Conservation (phyloP, 92 coral and sea anemone genomes). For the Actinernus sp. region DNA sequence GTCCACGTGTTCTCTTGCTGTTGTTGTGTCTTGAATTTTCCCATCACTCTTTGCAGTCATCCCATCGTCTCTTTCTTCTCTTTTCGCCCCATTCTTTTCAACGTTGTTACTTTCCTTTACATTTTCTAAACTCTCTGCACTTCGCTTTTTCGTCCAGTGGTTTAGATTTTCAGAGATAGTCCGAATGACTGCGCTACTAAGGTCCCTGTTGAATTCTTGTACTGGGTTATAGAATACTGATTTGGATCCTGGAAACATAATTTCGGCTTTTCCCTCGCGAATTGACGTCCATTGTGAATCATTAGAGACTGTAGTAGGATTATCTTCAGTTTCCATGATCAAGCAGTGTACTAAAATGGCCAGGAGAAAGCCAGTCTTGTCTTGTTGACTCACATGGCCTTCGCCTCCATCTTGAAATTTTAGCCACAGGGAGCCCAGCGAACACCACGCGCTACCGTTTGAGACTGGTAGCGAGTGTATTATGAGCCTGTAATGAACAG, state of each 20-base stretch:
- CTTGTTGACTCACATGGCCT: not conserved
- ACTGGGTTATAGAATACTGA: slow-evolving; percentile 97
- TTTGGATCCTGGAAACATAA: slow-evolving; percentile 79
- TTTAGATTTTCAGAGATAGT: slow-evolving; percentile 67
- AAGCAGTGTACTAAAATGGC: no score
- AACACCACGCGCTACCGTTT: not conserved
- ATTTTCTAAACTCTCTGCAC: not conserved
- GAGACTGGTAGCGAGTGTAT: not conserved
- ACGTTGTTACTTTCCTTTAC: no score
- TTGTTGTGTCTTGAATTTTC: not conserved
- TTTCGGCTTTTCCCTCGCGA: slow-evolving; percentile 95
- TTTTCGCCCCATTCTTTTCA: not conserved
- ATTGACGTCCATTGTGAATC: slow-evolving; percentile 21
- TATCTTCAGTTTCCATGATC: slow-evolving; percentile 6
- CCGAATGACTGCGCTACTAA: slow-evolving; percentile 84
- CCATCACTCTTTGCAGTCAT: not conserved
- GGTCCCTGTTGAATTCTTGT: slow-evolving; percentile 96
- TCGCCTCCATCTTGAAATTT: slow-evolving; percentile 4
- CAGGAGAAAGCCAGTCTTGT: no score
- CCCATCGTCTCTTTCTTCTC: not conserved
- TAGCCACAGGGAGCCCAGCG: not conserved
- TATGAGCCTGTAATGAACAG: not conserved
- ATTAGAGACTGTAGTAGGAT: not conserved
- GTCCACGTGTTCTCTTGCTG: no score
- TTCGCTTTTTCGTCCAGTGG: slow-evolving; percentile 49